phyloP scores from a whole-genome alignment of 2,113 vertebrate species.

The Empidonax traillii region DNA sequence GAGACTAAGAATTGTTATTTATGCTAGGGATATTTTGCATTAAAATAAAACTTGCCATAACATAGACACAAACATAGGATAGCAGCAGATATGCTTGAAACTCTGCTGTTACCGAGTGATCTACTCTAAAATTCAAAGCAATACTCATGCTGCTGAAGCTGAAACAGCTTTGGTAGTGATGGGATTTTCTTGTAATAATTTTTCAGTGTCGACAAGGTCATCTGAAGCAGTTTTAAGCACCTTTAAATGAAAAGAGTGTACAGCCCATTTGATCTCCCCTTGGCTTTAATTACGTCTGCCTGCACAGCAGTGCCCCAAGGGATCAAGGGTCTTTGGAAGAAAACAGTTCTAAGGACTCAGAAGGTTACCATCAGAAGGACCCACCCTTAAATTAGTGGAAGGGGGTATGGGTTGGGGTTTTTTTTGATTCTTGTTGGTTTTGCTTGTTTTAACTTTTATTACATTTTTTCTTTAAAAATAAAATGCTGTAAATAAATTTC shows the following conservation, averaged over 20 bases:
- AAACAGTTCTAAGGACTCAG: background rate
- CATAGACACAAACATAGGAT: background rate
- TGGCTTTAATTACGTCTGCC: slow-evolving; percentile 5
- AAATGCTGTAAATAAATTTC: background rate
- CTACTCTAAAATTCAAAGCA: background rate
- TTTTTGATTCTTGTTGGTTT: background rate
- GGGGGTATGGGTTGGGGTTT: rapidly evolving
- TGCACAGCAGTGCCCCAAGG: background rate
- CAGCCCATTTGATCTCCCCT: background rate
- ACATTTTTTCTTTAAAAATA: background rate
- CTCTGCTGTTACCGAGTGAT: background rate
- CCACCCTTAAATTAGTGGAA: background rate
- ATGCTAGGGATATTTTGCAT: background rate
- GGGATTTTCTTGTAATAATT: background rate
- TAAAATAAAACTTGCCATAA: background rate
- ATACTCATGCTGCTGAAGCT: background rate
- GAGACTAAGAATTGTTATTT: background rate
- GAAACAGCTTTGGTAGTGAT: background rate
- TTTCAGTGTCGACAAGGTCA: background rate
- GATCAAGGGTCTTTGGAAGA: background rate
- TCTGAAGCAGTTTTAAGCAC: background rate
- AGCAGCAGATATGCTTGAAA: background rate
- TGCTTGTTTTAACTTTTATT: background rate
- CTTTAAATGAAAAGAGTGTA: background rate
- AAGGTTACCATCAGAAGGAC: background rate